These are phyloP conservation scores for Propithecus deckenii DNA, from an alignment of 2,797 vertebrate species.

Conservation along the genomic window DNA sequence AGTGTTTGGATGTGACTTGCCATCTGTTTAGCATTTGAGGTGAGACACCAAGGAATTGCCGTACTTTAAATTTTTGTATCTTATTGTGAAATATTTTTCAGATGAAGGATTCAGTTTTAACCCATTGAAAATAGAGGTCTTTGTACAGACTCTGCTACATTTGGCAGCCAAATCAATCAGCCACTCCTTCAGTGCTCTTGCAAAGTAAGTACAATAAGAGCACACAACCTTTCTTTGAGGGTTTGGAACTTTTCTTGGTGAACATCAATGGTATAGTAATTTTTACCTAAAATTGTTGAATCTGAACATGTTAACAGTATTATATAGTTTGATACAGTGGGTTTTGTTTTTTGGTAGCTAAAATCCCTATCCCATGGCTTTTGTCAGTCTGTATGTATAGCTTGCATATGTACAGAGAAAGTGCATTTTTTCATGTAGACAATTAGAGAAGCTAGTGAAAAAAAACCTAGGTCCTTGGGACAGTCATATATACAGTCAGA, in stretches of 20 bases:
- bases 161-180: conserved; percentile 98
- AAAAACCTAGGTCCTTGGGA: background rate
- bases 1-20: background rate
- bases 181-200: conserved; percentile 98
- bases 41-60: background rate
- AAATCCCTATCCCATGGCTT: background rate
- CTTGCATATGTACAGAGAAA: background rate
- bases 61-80: background rate
- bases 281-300: background rate
- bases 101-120: conserved; percentile 97
- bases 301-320: background rate
- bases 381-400: background rate
- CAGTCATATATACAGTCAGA: background rate
- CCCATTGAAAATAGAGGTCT: conserved; percentile 98
- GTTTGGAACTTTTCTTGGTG: background rate
- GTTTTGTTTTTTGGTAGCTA: background rate
- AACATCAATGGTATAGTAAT: background rate
- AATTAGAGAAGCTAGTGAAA: background rate
- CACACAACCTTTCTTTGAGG: conserved; percentile 15
- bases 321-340: background rate
- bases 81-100: conserved; percentile 82
- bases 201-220: conserved; percentile 94
- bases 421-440: background rate
- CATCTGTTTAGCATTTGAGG: background rate
- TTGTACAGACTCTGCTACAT: conserved; percentile 96